phyloP scores from a whole-genome alignment of 2,888 invertebrate genomes.

The Nesidiocoris tenuis region DNA sequence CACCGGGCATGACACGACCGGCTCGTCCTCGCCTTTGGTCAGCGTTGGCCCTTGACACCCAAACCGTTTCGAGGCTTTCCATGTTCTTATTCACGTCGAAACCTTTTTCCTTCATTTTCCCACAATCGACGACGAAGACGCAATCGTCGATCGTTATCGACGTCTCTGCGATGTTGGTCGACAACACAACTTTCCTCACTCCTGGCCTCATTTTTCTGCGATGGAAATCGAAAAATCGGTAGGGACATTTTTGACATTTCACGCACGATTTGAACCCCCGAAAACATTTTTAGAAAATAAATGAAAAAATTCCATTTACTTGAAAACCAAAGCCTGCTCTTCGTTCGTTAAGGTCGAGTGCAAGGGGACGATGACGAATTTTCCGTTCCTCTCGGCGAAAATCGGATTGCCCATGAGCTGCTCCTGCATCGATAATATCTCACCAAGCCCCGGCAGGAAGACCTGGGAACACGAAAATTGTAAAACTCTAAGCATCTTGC shows the following conservation, averaged over 20 bases:
- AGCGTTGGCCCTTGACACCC: slow-evolving; percentile 90
- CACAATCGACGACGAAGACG: slow-evolving; percentile 88
- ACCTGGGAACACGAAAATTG: slow-evolving; percentile 54
- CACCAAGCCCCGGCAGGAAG: slow-evolving; percentile 76
- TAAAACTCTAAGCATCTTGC: background rate
- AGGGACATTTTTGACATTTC: too few species aligned
- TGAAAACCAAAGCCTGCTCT: slow-evolving; percentile 75
- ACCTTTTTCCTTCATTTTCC: slow-evolving; percentile 88
- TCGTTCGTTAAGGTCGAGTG: slow-evolving; percentile 83
- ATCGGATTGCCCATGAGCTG: slow-evolving; percentile 65
- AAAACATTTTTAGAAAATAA: too few species aligned
- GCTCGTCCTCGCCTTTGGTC: slow-evolving; percentile 86
- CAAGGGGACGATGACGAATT: slow-evolving; percentile 74
- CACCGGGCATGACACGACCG: slow-evolving; percentile 85
- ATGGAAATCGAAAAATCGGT: too few species aligned
- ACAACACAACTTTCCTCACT: slow-evolving; percentile 79
- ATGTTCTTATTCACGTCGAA: slow-evolving; percentile 81
- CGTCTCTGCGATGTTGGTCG: slow-evolving; percentile 93
- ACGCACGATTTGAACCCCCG: too few species aligned
- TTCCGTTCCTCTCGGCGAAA: slow-evolving; percentile 65
- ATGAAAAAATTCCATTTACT: too few species aligned
- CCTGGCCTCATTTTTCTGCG: slow-evolving; percentile 67
- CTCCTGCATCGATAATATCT: slow-evolving; percentile 72
- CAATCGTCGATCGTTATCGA: slow-evolving; percentile 95
- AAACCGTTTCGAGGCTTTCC: slow-evolving; percentile 81